Evolutionary conservation across 1,140 invertebrate genomes (phyloP), one percentile per base, ranked within the genome.

Genomic region (Drosophila bipectinata): DNA sequence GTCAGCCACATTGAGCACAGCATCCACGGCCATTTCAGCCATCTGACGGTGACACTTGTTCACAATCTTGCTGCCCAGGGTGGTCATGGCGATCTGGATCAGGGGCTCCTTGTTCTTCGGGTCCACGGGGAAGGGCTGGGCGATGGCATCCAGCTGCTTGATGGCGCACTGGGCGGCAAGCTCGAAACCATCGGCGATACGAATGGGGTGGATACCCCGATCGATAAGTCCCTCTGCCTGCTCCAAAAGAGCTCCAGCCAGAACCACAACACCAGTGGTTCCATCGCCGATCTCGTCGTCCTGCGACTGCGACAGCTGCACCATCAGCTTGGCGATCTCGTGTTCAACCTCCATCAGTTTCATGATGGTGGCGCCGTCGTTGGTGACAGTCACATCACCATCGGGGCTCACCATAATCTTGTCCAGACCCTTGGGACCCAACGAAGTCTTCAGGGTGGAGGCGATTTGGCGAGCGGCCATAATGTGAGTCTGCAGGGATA

Each of bases 211-310:
- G 91, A 99, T 99, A 15, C 99, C 99, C 91, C 97, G 96, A 92
- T 99, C 98, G 0, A 99, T 92, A 1, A 99, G 90, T 68, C 95
- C 93, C 77, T 98, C 97, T 3, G 99, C 98, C 92, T 99, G 98
- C 92, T 99, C 99, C 34, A 99, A 91, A 0, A 99, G 93, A 24
- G 99, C 98, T 58, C 99, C 94, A 72, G 94, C 94, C 28, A 95
- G 84, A 4, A 95, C 97, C 60, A 99, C 99, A 87, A 99, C 99
- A 24, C 99, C 99, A 57, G 99, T 99, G 10, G 99, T 99, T 41
- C 99, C 99, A 94, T 99, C 99, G 21, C 99, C 99, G 91, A 99
- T 99, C 94, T 99, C 99, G 93, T 99, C 98, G 93, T 99, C 99
- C 92, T 99, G 99, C 61, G 98, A 99, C 92, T 99, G 98, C 10